Evolutionary conservation across 2,797 vertebrate genomes (phyloP).

Genomic region (Margarornis squamiger): DNA sequence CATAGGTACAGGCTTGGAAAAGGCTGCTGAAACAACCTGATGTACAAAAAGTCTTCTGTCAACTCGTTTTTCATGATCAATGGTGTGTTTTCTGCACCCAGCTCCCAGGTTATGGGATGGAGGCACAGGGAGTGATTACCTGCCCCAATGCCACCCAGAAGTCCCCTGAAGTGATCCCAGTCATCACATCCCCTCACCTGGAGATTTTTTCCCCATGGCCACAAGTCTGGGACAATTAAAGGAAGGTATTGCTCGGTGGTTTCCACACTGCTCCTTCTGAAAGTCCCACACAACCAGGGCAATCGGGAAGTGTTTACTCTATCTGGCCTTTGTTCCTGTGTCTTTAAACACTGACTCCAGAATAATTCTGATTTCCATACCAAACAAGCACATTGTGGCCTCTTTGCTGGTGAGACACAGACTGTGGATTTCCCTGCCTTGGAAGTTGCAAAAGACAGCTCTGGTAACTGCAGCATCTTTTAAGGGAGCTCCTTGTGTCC

Average conservation of each 20-base stretch:
- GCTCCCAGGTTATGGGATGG: not conserved
- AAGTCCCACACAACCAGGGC: not conserved
- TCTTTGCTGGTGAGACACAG: not conserved
- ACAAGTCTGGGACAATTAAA: not conserved
- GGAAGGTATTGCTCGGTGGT: not conserved
- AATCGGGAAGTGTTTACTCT: not conserved
- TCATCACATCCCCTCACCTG: fast-evolving
- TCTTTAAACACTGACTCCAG: not conserved
- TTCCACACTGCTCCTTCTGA: not conserved
- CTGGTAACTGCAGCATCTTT: not conserved
- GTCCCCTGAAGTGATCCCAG: not conserved
- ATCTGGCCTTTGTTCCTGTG: not conserved
- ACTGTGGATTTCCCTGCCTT: not conserved
- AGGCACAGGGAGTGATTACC: not conserved
- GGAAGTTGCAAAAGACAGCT: not conserved
- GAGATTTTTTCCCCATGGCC: not conserved
- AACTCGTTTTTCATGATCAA: not conserved
- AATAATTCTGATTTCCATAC: not conserved
- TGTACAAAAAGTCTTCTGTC: not conserved
- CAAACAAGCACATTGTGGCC: not conserved
- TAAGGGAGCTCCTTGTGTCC: not conserved
- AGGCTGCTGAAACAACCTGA: not conserved
- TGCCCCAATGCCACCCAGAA: not conserved
- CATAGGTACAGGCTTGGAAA: not conserved
- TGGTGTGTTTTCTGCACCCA: not conserved